Conservation (phyloP, 2,797 vertebrate genomes). For the Lemur catta region DNA sequence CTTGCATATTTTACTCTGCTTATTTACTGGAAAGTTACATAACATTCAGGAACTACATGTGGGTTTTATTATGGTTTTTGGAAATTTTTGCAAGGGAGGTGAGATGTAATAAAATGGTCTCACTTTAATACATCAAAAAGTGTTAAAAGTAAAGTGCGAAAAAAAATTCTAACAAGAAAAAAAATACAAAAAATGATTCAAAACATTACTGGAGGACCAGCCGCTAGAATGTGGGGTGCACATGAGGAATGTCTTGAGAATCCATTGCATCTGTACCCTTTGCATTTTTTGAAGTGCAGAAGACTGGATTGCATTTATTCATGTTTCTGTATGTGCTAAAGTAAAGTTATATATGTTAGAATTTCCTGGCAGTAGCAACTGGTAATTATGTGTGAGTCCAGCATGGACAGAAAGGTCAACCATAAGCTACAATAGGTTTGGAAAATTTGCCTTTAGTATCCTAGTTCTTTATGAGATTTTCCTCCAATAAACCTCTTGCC, state of each 20-base stretch:
- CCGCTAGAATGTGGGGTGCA: not conserved
- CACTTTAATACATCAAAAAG: conserved; percentile 1
- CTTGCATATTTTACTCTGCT: not conserved
- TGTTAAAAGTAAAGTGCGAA: conserved; percentile 1
- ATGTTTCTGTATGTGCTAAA: not conserved
- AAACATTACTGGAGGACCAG: not conserved
- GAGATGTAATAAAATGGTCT: conserved; percentile 10
- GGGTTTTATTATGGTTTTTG: not conserved
- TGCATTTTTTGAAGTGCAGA: not conserved
- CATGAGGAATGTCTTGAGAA: not conserved
- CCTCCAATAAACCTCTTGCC: not conserved
- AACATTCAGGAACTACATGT: not conserved
- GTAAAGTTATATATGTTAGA: not conserved
- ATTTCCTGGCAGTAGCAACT: not conserved
- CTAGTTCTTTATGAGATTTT: not conserved
- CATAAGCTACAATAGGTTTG: not conserved
- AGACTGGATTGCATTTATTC: not conserved
- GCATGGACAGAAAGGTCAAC: not conserved
- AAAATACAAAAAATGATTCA: not conserved
- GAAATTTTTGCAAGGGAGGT: not conserved
- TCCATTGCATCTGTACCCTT: not conserved
- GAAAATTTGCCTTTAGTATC: not conserved
- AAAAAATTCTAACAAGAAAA: not conserved
- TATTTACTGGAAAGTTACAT: not conserved
- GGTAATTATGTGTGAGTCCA: not conserved